Base-by-base conservation (phyloP, 1,140 invertebrate species). In the Caenorhabditis tropicalis region DNA sequence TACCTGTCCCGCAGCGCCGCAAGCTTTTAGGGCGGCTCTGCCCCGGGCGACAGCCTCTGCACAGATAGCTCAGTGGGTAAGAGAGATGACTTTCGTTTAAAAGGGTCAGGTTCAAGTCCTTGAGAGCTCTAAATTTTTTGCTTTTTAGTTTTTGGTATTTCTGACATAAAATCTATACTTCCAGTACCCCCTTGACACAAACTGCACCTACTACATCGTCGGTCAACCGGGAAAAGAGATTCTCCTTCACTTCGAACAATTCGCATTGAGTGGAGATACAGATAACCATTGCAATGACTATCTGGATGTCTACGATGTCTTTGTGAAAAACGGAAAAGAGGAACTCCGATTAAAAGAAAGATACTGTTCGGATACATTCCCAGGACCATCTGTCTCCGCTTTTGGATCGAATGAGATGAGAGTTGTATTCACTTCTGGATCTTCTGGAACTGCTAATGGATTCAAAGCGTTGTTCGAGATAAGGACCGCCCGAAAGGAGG, bases 381-480 rank as follows among this genome's bases (percentile, higher is more conserved):
- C 89, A 7, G 89, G 89, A 9, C 89, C 89, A 19, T 89, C 88
- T 12, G 87, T 88, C 16, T 91, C 89, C 4, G 83, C 88, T 0
- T 89, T 87, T 53, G 89, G 90, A 5, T 80, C 88, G 4, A 87
- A 91, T 79, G 86, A 90, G 65, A 91, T 91, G 87, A 81, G 88
- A 31, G 90, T 91, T 21, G 86, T 91, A 4, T 91, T 91, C 86
- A 86, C 81, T 49, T 89, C 89, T 15, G 88, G 91, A 65, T 83
- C 83, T 1, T 83, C 81, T 83, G 90, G 90, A 0, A 89, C 90
- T 19, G 90, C 88, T 1, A 91, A 90, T 82, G 90, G 90, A 7
- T 91, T 91, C 82, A 90, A 91, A 46, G 90, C 89, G 6, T 84
- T 87, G 10, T 91, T 91, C 49, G 88, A 91, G 79, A 88, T 91